Percentiles rank a stretch among this genome's conserved stretches.
phyloP scores from a whole-genome alignment of 2,797 vertebrate species.

The Staurois parvus region DNA sequence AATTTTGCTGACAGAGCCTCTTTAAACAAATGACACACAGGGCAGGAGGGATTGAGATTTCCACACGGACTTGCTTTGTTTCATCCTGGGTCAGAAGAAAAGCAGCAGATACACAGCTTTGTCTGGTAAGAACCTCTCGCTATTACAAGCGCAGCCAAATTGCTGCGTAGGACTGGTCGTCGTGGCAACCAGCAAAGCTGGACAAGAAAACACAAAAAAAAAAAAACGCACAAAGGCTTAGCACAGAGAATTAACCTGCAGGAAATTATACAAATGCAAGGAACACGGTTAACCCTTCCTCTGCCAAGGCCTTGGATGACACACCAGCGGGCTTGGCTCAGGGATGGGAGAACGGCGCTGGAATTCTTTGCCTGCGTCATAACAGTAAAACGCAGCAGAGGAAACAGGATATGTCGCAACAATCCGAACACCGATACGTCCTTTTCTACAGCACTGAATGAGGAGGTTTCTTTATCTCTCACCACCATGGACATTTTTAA shows the following conservation, averaged over 20 bases:
- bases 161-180: slow-evolving; percentile 36
- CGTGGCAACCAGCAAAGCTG: slow-evolving; percentile 43
- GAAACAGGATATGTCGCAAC: neutral
- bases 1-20: too few relatives aligned
- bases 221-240: neutral
- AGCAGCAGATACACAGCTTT: slow-evolving; percentile 8
- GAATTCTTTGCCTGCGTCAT: neutral
- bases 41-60: too few relatives aligned
- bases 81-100: neutral
- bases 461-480: too few relatives aligned
- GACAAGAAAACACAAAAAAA: neutral
- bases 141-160: slow-evolving; percentile 31
- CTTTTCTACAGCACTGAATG: too few relatives aligned
- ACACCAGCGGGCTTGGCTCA: too few relatives aligned
- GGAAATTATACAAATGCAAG: slow-evolving; percentile 7
- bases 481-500: too few relatives aligned
- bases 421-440: too few relatives aligned
- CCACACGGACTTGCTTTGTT: too few relatives aligned
- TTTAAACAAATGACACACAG: too few relatives aligned
- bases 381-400: neutral
- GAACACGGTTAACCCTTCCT: slow-evolving; percentile 4
- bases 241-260: slow-evolving; percentile 21
- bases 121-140: slow-evolving; percentile 10
- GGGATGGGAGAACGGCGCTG: neutral
- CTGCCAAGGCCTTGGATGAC: neutral